Evolutionary conservation across 2,113 vertebrate species (phyloP).

Genomic region (Aegotheles bennettii): DNA sequence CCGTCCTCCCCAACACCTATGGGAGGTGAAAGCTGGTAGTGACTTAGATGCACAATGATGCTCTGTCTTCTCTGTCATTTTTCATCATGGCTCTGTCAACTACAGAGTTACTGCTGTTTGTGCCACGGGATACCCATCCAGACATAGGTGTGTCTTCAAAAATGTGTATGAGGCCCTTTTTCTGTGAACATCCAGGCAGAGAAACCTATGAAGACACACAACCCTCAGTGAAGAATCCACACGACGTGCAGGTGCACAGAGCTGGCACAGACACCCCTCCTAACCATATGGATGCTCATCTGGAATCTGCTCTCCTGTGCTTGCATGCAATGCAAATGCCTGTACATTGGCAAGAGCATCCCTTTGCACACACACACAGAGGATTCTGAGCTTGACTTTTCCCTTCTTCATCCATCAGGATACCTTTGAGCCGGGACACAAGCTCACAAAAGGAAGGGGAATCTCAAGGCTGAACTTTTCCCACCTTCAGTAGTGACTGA

Average conservation of each 20-base stretch:
- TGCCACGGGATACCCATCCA: neutral
- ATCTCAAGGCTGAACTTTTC: neutral
- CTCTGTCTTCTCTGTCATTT: neutral
- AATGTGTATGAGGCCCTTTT: neutral
- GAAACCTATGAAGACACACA: neutral
- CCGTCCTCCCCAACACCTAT: neutral
- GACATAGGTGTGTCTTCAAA: neutral
- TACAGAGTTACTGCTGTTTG: too few species aligned
- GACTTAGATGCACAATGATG: neutral
- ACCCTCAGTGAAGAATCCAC: neutral
- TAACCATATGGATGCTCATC: too few species aligned
- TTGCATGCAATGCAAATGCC: neutral
- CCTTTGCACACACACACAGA: fast-evolving
- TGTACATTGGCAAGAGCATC: neutral
- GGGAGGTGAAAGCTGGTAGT: neutral
- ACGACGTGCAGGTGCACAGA: neutral
- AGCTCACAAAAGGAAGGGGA: neutral
- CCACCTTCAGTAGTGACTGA: neutral
- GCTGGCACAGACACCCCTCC: too few species aligned
- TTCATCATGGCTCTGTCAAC: neutral
- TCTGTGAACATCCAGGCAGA: neutral
- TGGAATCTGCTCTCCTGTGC: neutral
- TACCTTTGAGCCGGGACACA: neutral
- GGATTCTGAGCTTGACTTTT: neutral
- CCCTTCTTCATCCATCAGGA: neutral